Evolutionary conservation across 2,113 vertebrate genomes (phyloP).

Genomic region (Neofelis nebulosa): DNA sequence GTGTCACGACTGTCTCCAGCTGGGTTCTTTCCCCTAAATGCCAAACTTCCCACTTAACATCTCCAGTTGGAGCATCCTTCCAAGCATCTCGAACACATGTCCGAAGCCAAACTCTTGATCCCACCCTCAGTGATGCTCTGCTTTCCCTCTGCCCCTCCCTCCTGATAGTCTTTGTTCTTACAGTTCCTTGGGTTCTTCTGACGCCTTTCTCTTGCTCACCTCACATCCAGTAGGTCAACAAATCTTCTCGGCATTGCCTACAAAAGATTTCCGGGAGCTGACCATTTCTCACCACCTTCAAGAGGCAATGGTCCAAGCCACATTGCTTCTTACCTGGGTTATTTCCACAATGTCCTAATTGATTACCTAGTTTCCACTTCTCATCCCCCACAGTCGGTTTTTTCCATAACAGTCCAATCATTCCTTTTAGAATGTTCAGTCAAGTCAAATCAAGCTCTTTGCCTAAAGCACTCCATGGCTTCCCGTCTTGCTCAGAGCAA

Average conservation of each 20-base stretch:
- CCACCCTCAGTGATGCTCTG: too few relatives aligned
- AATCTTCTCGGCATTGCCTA: neutral
- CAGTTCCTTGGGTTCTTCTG: neutral
- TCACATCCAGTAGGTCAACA: neutral
- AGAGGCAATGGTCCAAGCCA: neutral
- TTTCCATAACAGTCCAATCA: neutral
- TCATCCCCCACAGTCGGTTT: rapidly evolving
- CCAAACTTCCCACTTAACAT: neutral
- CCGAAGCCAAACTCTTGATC: neutral
- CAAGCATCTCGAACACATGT: too few relatives aligned
- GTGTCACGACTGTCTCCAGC: neutral
- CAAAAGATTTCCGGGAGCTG: neutral
- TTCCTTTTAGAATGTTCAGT: neutral
- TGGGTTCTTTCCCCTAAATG: neutral
- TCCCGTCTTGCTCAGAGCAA: neutral
- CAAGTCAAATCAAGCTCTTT: neutral
- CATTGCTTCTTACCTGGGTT: neutral
- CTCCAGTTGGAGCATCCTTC: too few relatives aligned
- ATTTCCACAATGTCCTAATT: neutral
- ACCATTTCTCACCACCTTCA: neutral
- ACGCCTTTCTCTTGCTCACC: neutral
- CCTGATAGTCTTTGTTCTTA: neutral
- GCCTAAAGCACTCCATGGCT: neutral
- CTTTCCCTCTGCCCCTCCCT: neutral
- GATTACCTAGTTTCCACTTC: neutral